Evolutionary conservation across 2,888 invertebrate genomes (phyloP).

Genomic region (Psococerastis gibbosa): DNA sequence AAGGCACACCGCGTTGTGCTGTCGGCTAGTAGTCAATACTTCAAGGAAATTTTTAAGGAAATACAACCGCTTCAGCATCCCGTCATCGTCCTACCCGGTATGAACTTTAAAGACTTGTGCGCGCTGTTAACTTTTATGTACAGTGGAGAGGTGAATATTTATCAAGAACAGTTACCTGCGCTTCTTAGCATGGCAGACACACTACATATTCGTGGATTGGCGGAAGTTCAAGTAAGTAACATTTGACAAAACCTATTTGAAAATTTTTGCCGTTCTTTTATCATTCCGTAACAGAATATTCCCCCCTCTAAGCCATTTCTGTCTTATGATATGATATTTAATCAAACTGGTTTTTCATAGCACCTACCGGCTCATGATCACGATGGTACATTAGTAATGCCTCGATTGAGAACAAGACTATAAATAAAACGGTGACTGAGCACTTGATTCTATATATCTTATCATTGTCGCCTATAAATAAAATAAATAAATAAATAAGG

Average conservation of each 20-base stretch:
- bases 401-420: no score
- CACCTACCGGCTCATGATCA: no score
- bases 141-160: constrained; percentile 70
- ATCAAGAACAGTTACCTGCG: constrained; percentile 56
- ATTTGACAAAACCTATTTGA: constrained; percentile 1
- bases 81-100: constrained; percentile 49
- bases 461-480: no score
- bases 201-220: constrained; percentile 62
- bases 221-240: constrained; percentile 51
- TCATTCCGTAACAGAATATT: constrained; percentile 9
- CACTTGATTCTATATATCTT: no score
- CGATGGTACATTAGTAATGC: no score
- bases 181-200: constrained; percentile 60
- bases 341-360: no score
- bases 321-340: no score
- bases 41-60: constrained; percentile 72
- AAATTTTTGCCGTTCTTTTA: constrained; percentile 6
- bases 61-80: constrained; percentile 48
- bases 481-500: no score
- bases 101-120: constrained; percentile 46
- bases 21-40: constrained; percentile 80
- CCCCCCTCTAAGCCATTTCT: neutral
- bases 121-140: constrained; percentile 74
- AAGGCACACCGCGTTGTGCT: constrained; percentile 71
- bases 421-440: no score